Percentiles rank a stretch among this genome's conserved stretches.
These are phyloP conservation scores for Pseudorasbora parva DNA, from an alignment of 2,113 vertebrate genomes.

Conservation along the genomic window DNA sequence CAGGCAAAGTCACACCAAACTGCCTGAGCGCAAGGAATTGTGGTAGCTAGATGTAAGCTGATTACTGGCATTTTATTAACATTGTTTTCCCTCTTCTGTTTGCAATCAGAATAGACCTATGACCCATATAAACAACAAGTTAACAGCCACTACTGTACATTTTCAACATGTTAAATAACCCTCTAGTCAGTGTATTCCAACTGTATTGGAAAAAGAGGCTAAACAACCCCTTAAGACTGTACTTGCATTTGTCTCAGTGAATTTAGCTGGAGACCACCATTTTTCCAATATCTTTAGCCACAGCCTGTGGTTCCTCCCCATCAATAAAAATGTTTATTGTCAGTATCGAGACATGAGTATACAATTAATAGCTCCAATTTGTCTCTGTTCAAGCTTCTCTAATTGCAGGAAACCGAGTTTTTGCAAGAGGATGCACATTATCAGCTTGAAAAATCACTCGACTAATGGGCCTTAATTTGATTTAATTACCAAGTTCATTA, in stretches of 20 bases:
- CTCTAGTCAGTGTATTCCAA: not conserved
- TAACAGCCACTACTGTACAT: not conserved
- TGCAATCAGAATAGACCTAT: not conserved
- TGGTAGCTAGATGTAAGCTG: too few relatives aligned
- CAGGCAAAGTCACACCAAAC: too few relatives aligned
- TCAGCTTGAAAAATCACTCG: constrained; percentile 61
- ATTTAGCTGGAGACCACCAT: not conserved
- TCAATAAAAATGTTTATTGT: constrained; percentile 41
- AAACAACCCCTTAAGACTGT: not conserved
- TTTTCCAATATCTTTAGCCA: not conserved
- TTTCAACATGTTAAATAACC: not conserved
- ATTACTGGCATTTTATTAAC: not conserved
- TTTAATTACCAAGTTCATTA: constrained; percentile 70
- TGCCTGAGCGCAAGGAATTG: too few relatives aligned
- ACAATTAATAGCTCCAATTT: constrained; percentile 64
- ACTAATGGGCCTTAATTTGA: constrained; percentile 70
- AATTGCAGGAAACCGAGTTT: constrained; percentile 58
- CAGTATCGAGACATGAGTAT: constrained; percentile 52
- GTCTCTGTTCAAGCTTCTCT: constrained; percentile 59
- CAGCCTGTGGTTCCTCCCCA: not conserved
- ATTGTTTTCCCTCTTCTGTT: not conserved
- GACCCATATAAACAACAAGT: not conserved
- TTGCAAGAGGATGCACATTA: constrained; percentile 64
- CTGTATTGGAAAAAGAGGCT: not conserved
- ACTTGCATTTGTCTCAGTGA: not conserved